Evolutionary conservation across 2,888 invertebrate genomes (phyloP).

Genomic region (Caenorhabditis panamensis): DNA sequence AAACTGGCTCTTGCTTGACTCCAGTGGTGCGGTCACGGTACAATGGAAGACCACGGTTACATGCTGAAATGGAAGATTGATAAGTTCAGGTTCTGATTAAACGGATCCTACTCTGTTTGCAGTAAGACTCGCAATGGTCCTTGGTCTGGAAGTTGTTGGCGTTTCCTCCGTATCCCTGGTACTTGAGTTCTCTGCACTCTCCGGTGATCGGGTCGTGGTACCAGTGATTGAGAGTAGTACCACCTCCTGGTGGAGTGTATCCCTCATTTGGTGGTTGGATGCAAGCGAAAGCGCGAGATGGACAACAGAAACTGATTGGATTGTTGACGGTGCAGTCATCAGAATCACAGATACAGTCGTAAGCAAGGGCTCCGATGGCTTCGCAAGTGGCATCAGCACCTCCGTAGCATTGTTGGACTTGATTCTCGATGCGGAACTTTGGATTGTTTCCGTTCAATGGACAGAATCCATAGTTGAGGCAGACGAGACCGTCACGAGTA

Average conservation of each 20-base stretch:
- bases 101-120: conserved; percentile 78
- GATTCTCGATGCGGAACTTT: conserved; percentile 81
- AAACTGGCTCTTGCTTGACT: conserved; percentile 81
- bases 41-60: conserved; percentile 80
- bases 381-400: conserved; percentile 80
- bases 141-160: conserved; percentile 81
- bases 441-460: conserved; percentile 81
- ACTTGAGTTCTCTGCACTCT: conserved; percentile 79
- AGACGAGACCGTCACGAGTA: conserved; percentile 77
- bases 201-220: conserved; percentile 80
- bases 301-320: conserved; percentile 81
- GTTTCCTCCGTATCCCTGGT: conserved; percentile 79
- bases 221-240: conserved; percentile 80
- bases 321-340: conserved; percentile 81
- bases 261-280: conserved; percentile 81
- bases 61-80: conserved; percentile 68
- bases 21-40: conserved; percentile 80
- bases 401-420: conserved; percentile 80
- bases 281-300: conserved; percentile 80
- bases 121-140: conserved; percentile 81
- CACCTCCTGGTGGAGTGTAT: conserved; percentile 80
- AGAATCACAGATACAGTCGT: conserved; percentile 80
- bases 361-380: conserved; percentile 79
- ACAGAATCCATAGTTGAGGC: conserved; percentile 81
- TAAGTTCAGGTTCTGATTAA: neutral